Base-by-base conservation (phyloP, 2,113 vertebrate genomes). In the Emberiza fucata region DNA sequence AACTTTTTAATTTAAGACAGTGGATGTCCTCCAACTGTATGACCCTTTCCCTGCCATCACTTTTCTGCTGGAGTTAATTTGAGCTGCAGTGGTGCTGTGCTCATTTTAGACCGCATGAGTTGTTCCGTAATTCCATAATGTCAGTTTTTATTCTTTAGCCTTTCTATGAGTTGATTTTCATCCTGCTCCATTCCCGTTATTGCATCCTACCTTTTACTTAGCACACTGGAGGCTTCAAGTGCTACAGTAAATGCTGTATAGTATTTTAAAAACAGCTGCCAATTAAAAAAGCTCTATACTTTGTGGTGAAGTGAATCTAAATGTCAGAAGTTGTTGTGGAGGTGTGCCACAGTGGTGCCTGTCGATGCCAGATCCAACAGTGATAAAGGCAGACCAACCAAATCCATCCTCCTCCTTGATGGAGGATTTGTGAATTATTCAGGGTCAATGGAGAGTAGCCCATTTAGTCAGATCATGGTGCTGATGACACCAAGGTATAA, bases 31-130 rank as follows among this genome's bases (percentile, higher is more conserved):
- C 33, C 25, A 66, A 5, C 35, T 79, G 24, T 12, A 12, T 44
- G 22, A 11, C 5, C 2, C 5, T 25, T 47, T 10, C 1, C 6
- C 22, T 35, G 7, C 15, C 7, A 17, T 33, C 6, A 7, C 18
- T 66, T 81, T 50, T 75, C 31, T 88, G 22, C 35, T 75, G 33
- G 40, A 48, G 21, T 64, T 76, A 51, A 42, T 90, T 35, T 59
- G 70, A 82, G 27, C 61, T 68, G 42, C 19, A 33, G 4, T 18
- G 56, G 12, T 90, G 18, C 24, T 16, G 4, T 35, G 10, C 35
- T 94, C 39, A 8, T 70, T 93, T 80, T 79, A 71, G 42, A 37
- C 21, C 11, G 24, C 15, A 2, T 13, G 3, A 71, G 11, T 73
- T 89, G 21, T 78, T 87, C 56, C 22, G 0, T 71, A 81, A 53